Evolutionary conservation across 2,113 vertebrate species (phyloP), one percentile per base, ranked within the genome.

Genomic region (Pontoporia blainvillei): DNA sequence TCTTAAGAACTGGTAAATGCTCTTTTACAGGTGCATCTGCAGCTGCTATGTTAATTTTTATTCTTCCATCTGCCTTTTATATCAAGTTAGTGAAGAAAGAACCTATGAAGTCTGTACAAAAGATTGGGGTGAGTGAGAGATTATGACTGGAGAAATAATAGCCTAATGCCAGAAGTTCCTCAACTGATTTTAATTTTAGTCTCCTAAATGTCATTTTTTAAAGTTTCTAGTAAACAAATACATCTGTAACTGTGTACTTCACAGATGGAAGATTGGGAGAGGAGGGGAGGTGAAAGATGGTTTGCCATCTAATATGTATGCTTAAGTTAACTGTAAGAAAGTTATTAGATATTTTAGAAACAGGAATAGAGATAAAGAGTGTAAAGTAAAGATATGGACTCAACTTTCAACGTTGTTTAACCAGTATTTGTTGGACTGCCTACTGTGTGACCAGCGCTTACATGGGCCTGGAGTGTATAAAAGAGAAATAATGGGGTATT

Each of bases 21-120:
- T 97, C 73, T 96, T 86, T 76, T 59, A 2, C 93, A 99, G 99
- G 99, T 94, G 99, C 99, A 18, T 99, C 99, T 97, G 99, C 99
- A 1, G 99, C 99, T 76, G 99, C 99, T 18, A 99, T 99, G 99
- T 98, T 99, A 97, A 99, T 99, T 96, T 99, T 99, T 97, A 99
- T 99, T 98, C 99, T 99, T 85, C 99, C 99, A 11, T 99, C 99
- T 71, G 99, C 99, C 75, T 99, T 99, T 98, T 99, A 99, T 98
- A 99, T 99, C 97, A 99, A 99, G 96, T 98, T 99, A 90, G 99
- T 99, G 94, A 99, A 99, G 98, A 99, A 99, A 91, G 99, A 99
- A 93, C 92, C 99, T 23, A 99, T 99, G 99, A 99, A 99, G 79
- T 99, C 99, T 0, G 81, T 99, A 92, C 99, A 99, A 20, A 99